Conservation (phyloP, 2,797 vertebrate species). For the Pseudochirops corinnae region DNA sequence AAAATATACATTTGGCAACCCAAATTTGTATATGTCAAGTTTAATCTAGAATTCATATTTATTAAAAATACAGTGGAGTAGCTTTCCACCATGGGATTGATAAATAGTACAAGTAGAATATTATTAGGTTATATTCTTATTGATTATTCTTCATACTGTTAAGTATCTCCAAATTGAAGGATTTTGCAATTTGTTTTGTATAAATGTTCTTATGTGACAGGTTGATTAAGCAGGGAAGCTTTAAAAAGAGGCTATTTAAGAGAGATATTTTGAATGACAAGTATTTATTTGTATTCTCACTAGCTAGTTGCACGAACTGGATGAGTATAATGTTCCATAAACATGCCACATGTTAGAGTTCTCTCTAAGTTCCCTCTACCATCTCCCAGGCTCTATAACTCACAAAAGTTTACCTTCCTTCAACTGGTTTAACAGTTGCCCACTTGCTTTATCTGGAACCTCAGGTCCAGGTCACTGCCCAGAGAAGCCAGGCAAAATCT, state of each 20-base stretch:
- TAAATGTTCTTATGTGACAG: conserved; percentile 3
- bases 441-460: background rate
- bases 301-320: background rate
- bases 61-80: background rate
- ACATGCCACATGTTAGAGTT: background rate
- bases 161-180: background rate
- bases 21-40: background rate
- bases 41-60: background rate
- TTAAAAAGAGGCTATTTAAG: background rate
- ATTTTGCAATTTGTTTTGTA: background rate
- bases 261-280: background rate
- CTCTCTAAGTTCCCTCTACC: background rate
- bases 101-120: rapidly evolving
- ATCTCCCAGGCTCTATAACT: background rate
- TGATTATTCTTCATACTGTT: rapidly evolving
- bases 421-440: background rate
- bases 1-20: background rate
- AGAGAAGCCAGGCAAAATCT: conserved; percentile 72
- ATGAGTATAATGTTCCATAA: background rate
- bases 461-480: background rate
- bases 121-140: background rate
- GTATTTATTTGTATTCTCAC: background rate
- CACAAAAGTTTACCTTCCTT: background rate
- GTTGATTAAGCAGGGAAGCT: conserved; percentile 26
- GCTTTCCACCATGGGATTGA: background rate